Evolutionary conservation across 1,140 invertebrate species (phyloP).

Genomic region (Drosophila cardini): DNA sequence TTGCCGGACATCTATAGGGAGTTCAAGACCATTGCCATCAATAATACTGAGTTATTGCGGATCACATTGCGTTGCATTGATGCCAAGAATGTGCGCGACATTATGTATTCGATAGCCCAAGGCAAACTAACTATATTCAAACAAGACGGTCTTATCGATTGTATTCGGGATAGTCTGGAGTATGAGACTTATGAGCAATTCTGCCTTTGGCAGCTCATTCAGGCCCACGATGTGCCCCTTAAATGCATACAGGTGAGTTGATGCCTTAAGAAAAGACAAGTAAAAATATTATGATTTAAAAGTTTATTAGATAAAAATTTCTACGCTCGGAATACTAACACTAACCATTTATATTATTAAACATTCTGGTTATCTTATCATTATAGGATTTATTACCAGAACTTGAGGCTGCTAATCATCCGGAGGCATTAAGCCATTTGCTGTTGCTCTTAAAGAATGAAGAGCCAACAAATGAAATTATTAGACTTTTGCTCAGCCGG

Average conservation of each 20-base stretch:
- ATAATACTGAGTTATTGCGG: conserved; percentile 93
- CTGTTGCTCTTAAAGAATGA: conserved; percentile 96
- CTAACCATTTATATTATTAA: too few species aligned
- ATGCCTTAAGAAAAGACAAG: too few species aligned
- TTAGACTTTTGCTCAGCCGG: conserved; percentile 93
- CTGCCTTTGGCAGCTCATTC: conserved; percentile 97
- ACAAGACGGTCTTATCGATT: conserved; percentile 89
- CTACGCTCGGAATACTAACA: too few species aligned
- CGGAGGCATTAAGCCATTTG: conserved; percentile 96
- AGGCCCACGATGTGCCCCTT: conserved; percentile 95
- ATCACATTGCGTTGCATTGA: conserved; percentile 95
- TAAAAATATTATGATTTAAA: too few species aligned
- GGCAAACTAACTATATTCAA: conserved; percentile 93
- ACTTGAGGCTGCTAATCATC: conserved; percentile 93
- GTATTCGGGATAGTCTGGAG: conserved; percentile 92
- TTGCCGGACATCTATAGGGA: conserved; percentile 96
- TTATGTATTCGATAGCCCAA: conserved; percentile 95
- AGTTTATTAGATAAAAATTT: too few species aligned
- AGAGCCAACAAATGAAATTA: conserved; percentile 93
- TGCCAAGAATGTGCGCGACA: conserved; percentile 93
- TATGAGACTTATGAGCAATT: conserved; percentile 99
- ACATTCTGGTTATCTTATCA: too few species aligned
- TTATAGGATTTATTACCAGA: conserved; percentile 90
- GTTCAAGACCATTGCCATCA: conserved; percentile 94
- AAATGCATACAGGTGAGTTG: conserved; percentile 92